phyloP scores from a whole-genome alignment of 2,888 invertebrate species.

The Reticulitermes lucifugus region DNA sequence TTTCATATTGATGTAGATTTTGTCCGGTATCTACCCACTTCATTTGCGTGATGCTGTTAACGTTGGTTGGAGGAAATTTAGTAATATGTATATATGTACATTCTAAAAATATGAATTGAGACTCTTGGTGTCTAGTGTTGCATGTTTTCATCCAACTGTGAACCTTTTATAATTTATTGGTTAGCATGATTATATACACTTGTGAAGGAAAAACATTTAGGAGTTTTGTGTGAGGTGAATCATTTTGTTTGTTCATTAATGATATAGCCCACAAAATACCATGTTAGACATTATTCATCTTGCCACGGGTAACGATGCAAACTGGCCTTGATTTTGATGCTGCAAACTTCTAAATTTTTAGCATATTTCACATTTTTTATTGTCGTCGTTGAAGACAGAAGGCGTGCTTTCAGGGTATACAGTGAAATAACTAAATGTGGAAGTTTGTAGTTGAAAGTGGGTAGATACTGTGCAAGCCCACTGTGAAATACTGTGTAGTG shows the following conservation, averaged over 20 bases:
- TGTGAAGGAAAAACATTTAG: background rate
- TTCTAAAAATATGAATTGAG: constrained; percentile 5
- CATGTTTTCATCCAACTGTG: background rate
- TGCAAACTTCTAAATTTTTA: background rate
- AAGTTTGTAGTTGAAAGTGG: constrained; percentile 9
- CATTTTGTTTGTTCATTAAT: background rate
- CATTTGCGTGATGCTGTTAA: background rate
- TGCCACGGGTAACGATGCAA: background rate
- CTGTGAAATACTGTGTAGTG: constrained; percentile 22
- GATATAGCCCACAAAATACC: background rate
- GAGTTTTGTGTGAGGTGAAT: constrained; percentile 12
- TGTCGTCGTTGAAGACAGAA: background rate
- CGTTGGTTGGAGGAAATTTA: background rate
- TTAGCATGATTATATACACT: background rate
- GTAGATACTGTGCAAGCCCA: constrained; percentile 16
- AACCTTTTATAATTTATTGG: background rate
- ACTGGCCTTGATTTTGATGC: background rate
- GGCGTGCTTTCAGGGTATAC: background rate
- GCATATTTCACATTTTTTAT: background rate
- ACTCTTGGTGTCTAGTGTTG: constrained; percentile 4
- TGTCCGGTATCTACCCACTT: constrained; percentile 28
- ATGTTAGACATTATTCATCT: background rate
- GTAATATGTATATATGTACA: constrained; percentile 29
- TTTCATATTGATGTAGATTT: constrained; percentile 16
- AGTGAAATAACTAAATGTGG: background rate